Evolutionary conservation across 2,888 invertebrate genomes (phyloP).

Genomic region (Spialia ferax): DNA sequence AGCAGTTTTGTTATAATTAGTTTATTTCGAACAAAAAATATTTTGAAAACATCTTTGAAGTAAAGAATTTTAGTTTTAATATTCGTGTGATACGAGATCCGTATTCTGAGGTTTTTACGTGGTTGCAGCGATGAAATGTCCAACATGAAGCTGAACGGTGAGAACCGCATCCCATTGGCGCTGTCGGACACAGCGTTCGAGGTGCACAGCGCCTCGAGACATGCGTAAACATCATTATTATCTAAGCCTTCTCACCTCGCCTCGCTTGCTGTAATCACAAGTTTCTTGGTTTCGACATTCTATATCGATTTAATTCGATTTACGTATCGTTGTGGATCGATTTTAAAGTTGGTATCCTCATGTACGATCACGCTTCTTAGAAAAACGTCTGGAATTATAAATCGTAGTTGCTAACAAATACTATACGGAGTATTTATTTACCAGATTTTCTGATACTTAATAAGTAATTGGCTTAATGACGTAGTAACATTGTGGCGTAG

Average conservation of each 20-base stretch:
- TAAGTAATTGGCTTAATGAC: slow-evolving; percentile 22
- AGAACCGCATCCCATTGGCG: slow-evolving; percentile 83
- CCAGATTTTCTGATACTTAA: too few relatives aligned
- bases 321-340: slow-evolving; percentile 15
- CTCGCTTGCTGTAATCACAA: slow-evolving; percentile 54
- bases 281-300: slow-evolving; percentile 24
- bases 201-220: slow-evolving; percentile 83
- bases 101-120: slow-evolving; percentile 48
- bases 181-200: slow-evolving; percentile 84
- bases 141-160: slow-evolving; percentile 80
- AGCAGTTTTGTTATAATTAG: not conserved
- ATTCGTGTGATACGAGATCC: not conserved
- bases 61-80: not conserved
- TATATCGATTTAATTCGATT: slow-evolving; percentile 34
- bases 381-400: slow-evolving; percentile 11
- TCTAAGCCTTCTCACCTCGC: slow-evolving; percentile 53
- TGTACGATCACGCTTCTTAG: slow-evolving; percentile 24
- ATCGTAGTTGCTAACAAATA: slow-evolving; percentile 15
- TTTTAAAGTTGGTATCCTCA: slow-evolving; percentile 15
- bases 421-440: too few relatives aligned
- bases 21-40: not conserved
- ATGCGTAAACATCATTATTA: slow-evolving; percentile 74
- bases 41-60: not conserved
- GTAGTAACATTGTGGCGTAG: slow-evolving; percentile 28
- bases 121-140: slow-evolving; percentile 85